Conservation (phyloP, 2,113 vertebrate species). For the Ammodytes marinus region DNA sequence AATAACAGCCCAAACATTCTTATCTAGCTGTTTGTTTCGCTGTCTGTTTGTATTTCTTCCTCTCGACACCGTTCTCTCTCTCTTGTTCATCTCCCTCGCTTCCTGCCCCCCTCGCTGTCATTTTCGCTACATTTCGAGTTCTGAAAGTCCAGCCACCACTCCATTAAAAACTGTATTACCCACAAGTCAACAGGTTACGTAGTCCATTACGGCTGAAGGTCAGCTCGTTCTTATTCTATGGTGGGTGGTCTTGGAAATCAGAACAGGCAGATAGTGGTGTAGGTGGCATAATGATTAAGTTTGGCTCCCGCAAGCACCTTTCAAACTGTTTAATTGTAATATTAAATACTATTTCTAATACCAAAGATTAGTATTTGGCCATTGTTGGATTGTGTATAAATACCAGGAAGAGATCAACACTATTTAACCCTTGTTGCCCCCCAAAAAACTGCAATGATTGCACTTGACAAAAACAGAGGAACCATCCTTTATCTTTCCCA, state of each 20-base stretch:
- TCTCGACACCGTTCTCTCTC: conserved; percentile 31
- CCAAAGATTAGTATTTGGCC: too few relatives aligned
- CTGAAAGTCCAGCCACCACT: conserved; percentile 58
- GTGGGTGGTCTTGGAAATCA: conserved; percentile 40
- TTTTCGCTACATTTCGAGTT: conserved; percentile 3
- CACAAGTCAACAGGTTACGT: conserved; percentile 74
- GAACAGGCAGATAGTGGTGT: conserved; percentile 6
- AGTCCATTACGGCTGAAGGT: conserved; percentile 72
- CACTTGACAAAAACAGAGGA: too few relatives aligned
- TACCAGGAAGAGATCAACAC: too few relatives aligned
- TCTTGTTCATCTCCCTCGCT: conserved; percentile 7
- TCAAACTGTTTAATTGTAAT: background rate
- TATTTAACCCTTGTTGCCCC: too few relatives aligned
- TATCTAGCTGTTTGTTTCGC: conserved; percentile 58
- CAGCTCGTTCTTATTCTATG: conserved; percentile 47
- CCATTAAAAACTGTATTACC: conserved; percentile 77
- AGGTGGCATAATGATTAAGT: conserved; percentile 24
- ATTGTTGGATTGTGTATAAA: too few relatives aligned
- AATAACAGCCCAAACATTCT: conserved; percentile 76
- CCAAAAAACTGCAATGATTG: too few relatives aligned
- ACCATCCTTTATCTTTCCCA: too few relatives aligned
- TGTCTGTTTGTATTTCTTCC: conserved; percentile 51
- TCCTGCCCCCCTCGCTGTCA: conserved; percentile 4
- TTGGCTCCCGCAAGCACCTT: conserved; percentile 6
- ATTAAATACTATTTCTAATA: too few relatives aligned